Percentiles rank a stretch among this genome's conserved stretches.
phyloP scores from a whole-genome alignment of 2,888 invertebrate genomes.

The Pterostichus niger region DNA sequence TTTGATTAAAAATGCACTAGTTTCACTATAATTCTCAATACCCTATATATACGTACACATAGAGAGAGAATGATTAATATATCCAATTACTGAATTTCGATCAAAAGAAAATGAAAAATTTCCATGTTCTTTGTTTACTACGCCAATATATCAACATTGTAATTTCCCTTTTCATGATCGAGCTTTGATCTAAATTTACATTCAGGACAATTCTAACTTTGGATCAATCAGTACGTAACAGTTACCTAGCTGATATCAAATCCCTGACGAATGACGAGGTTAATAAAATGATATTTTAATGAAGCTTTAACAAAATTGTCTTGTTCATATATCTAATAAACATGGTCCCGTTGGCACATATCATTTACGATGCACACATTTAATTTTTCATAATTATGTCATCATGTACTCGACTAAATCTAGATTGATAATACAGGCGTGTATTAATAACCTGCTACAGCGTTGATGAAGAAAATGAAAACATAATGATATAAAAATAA shows the following conservation, averaged over 20 bases:
- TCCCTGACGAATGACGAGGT: too few relatives aligned
- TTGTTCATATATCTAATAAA: background rate
- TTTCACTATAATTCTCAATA: too few relatives aligned
- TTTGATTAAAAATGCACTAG: too few relatives aligned
- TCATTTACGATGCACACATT: background rate
- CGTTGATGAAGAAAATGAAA: slow-evolving; percentile 46
- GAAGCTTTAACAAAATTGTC: background rate
- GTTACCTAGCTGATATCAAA: background rate
- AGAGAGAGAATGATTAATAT: too few relatives aligned
- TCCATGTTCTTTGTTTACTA: slow-evolving; percentile 29
- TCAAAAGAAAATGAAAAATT: slow-evolving; percentile 19
- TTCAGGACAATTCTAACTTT: slow-evolving; percentile 22
- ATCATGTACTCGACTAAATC: background rate
- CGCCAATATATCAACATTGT: background rate
- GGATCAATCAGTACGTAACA: background rate
- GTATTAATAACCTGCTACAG: background rate
- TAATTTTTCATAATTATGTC: slow-evolving; percentile 3
- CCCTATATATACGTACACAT: too few relatives aligned
- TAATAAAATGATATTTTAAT: too few relatives aligned
- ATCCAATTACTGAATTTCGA: slow-evolving; percentile 4
- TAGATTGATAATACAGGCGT: slow-evolving; percentile 12
- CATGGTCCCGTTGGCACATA: background rate
- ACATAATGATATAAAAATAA: slow-evolving; percentile 48
- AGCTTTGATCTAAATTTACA: slow-evolving; percentile 40
- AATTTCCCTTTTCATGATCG: slow-evolving; percentile 27